Evolutionary conservation across 2,113 vertebrate genomes (phyloP).

Genomic region (Apus apus): DNA sequence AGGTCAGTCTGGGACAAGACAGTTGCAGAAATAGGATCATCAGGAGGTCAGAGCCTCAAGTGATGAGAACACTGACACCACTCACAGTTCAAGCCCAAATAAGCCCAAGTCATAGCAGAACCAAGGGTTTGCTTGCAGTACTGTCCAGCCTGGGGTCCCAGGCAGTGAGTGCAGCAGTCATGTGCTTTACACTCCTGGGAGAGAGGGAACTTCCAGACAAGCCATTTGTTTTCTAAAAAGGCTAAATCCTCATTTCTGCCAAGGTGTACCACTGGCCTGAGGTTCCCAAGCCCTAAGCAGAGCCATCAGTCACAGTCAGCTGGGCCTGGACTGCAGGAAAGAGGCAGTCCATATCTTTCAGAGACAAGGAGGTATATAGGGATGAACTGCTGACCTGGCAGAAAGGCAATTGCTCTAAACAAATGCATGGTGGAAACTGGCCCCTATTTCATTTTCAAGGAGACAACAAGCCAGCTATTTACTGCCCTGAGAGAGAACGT

Average conservation of each 20-base stretch:
- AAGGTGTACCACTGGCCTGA: neutral
- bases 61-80: neutral
- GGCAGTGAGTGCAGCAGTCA: neutral
- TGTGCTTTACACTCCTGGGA: neutral
- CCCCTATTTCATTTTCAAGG: neutral
- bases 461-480: neutral
- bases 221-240: neutral
- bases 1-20: neutral
- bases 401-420: neutral
- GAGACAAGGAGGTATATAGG: neutral
- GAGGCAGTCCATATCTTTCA: neutral
- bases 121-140: neutral
- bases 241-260: neutral
- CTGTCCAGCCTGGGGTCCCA: neutral
- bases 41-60: neutral
- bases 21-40: neutral
- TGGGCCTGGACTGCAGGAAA: neutral
- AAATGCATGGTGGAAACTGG: neutral
- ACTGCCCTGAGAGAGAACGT: neutral
- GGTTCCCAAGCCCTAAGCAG: neutral
- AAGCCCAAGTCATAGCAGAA: accelerated
- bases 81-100: neutral
- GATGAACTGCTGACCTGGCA: neutral
- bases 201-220: neutral
- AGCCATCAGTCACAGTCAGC: neutral